Evolutionary conservation across 2,797 vertebrate genomes (phyloP), one percentile per base, ranked within the genome.

Genomic region (Scomberomorus guttatus): DNA sequence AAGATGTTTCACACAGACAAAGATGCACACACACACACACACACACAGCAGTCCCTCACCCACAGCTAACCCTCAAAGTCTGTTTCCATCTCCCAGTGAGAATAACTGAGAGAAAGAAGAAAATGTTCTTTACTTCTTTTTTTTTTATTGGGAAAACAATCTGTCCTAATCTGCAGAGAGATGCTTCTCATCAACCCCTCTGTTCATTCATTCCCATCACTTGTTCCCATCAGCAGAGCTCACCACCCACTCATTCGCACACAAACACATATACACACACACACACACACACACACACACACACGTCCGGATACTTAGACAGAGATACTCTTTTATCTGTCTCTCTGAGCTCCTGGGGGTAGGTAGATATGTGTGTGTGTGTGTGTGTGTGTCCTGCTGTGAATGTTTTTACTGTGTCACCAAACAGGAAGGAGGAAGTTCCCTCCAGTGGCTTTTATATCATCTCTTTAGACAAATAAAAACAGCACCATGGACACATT

Each of bases 361-460:
- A 69, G 76, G 69, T 76, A 56, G 54, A 44, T 64, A 42, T 32
- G 48, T 59, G 61, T 67, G 52, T 73, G 18, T 37, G 51, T 50
- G 46, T 58, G 72, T 68, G 55, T 55, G 24, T 42, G 62, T 75
- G 70, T 75, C 66, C 77, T 65, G 79, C 80, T 88, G 84, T 85
- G 79, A 90, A 78, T 86, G 82, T 87, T 90, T 89, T 82, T 55
- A 75, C 68, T 77, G 80, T 85, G 75, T 86, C 83, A 74, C 90
- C 80, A 88, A 88, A 90, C 79, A 86, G 89, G 85, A 89, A 84
- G 72, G 66, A 88, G 87, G 88, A 93, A 91, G 88, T 89, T 87
- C 86, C 91, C 87, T 90, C 81, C 67, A 76, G 87, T 71, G 1
- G 61, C 46, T 82, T 85, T 85, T 72, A 76, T 61, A 75, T 82